phyloP scores from a whole-genome alignment of 2,797 vertebrate species.

The Tokudaia tokunoshimensis region DNA sequence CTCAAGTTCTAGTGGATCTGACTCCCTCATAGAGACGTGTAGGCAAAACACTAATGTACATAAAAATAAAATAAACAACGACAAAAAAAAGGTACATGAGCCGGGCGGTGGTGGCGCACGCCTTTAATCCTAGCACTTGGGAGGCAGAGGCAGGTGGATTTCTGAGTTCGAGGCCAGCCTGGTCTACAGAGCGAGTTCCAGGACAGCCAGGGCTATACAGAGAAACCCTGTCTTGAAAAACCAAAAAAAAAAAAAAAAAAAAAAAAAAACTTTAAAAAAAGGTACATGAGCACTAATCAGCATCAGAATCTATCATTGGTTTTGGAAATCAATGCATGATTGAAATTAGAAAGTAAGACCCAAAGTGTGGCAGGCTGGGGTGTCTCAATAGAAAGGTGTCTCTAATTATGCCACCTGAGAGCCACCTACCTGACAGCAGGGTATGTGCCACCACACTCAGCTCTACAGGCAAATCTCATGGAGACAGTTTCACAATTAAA shows the following conservation, averaged over 20 bases:
- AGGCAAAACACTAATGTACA: neutral
- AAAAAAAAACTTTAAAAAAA: no score
- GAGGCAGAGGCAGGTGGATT: no score
- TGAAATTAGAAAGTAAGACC: conserved; percentile 7
- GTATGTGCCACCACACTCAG: neutral
- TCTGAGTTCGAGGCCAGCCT: no score
- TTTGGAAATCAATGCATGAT: conserved; percentile 58
- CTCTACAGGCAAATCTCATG: neutral
- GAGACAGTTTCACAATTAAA: neutral
- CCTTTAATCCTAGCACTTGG: no score
- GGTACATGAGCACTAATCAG: neutral
- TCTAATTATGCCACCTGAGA: conserved; percentile 81
- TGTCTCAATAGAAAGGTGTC: conserved; percentile 86
- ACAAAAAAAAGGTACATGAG: neutral
- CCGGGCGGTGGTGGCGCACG: no score
- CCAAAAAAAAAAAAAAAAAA: no score
- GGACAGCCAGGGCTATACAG: no score
- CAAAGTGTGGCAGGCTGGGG: conserved; percentile 36
- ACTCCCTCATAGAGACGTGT: neutral
- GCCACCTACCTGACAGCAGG: conserved; percentile 1
- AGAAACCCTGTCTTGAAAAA: no score
- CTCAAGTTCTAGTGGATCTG: neutral
- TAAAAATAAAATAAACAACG: no score
- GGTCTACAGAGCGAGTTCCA: no score
- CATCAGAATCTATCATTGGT: conserved; percentile 22